Percentiles rank a stretch among this genome's conserved stretches.
phyloP scores from a whole-genome alignment of 2,888 invertebrate genomes.

The Amiota minor region DNA sequence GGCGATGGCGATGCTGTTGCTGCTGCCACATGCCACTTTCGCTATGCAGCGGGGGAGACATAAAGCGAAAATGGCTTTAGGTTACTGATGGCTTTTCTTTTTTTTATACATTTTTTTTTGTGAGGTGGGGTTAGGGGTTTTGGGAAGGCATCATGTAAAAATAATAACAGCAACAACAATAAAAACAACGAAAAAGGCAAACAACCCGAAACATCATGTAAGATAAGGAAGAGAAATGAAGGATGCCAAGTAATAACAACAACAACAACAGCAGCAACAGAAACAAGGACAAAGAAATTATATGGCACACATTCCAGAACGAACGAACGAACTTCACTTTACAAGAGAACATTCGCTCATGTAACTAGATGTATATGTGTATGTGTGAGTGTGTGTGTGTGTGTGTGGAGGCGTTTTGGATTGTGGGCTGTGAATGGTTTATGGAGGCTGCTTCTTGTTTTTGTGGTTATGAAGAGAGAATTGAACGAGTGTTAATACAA shows the following conservation, averaged over 20 bases:
- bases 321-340: conserved; percentile 10
- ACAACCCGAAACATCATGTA: conserved; percentile 38
- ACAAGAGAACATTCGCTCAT: background rate
- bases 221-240: background rate
- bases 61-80: conserved; percentile 53
- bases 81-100: no score
- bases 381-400: background rate
- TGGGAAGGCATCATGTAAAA: conserved; percentile 44
- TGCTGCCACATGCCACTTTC: background rate
- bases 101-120: no score
- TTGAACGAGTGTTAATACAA: background rate
- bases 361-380: background rate
- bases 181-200: conserved; percentile 41
- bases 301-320: conserved; percentile 64
- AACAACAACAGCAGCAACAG: conserved; percentile 19
- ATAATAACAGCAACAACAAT: conserved; percentile 42
- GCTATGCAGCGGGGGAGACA: conserved; percentile 57
- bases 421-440: background rate
- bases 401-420: background rate
- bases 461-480: background rate
- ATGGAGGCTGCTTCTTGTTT: background rate
- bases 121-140: conserved; percentile 29
- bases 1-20: conserved; percentile 11
- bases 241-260: conserved; percentile 42
- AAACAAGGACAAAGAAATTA: conserved; percentile 27